Evolutionary conservation across 2,797 vertebrate species (phyloP), one percentile per base, ranked within the genome.

Genomic region (Pseudomugil tenellus): DNA sequence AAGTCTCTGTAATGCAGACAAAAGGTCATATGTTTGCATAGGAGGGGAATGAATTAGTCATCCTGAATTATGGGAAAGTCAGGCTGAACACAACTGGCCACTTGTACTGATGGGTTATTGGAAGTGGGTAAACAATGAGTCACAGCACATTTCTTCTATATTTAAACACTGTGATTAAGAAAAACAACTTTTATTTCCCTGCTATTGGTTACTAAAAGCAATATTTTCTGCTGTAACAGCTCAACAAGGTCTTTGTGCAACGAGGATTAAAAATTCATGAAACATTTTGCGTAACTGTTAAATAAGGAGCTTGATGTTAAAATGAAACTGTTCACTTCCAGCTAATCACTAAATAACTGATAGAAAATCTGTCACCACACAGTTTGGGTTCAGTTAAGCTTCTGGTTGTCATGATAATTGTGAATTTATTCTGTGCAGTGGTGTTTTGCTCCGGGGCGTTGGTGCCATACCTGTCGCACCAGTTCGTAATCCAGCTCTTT

Each of bases 401-500:
- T 16, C 1, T 39, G 14, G 4, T 39, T 39, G 4, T 4, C n/a
- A n/a, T n/a, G n/a, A n/a, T n/a, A n/a, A n/a, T n/a, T 41, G 2
- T n/a, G 6, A 31, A 16, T 6, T 53, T 52, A 4, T 53, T 55
- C 6, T 51, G 3, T 16, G 2, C 49, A 32, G 16, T 25, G 39
- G 32, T 13, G 32, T 17, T 54, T 6, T 23, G 14, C 49, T 66
- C 16, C 57, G 6, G 65, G 65, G 59, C 37, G 43, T 39, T 55
- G 66, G 14, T 58, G 41, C 74, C 89, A 9, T 95, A 99, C 98
- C 97, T 97, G 97, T 84, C 97, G 95, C 89, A 98, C 90, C 73
- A 98, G 92, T 64, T 96, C 84, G 91, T 98, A 99, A 82, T 94
- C 95, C 90, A 98, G 89, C 64, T 98, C 97, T 70, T 87, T 83